phyloP scores from a whole-genome alignment of 2,113 vertebrate genomes.

The Cricetomys ansorgei region DNA sequence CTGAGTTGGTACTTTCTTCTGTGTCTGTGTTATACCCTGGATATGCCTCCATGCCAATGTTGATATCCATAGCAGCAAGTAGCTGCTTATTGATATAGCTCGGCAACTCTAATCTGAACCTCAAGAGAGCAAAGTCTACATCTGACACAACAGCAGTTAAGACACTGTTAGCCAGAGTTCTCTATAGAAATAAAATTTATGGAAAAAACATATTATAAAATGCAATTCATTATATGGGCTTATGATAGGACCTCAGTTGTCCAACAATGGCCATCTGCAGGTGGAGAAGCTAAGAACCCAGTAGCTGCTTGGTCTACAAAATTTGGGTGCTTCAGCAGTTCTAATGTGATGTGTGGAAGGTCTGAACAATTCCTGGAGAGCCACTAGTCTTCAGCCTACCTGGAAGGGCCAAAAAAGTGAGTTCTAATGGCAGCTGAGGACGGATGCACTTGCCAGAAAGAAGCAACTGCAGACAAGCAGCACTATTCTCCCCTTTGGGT shows the following conservation, averaged over 20 bases:
- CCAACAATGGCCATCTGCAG: not conserved
- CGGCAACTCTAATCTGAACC: not conserved
- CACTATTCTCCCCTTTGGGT: not conserved
- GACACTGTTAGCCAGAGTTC: not conserved
- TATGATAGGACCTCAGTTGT: not conserved
- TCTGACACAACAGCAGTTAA: not conserved
- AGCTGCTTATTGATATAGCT: not conserved
- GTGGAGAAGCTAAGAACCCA: not conserved
- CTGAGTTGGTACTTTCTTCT: not conserved
- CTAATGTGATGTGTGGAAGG: not conserved
- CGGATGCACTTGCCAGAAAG: not conserved
- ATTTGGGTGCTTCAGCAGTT: not conserved
- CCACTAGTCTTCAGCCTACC: not conserved
- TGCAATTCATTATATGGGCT: not conserved
- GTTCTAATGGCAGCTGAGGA: not conserved
- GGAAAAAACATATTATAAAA: not conserved
- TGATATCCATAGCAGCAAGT: not conserved
- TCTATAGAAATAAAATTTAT: not conserved
- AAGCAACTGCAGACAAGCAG: not conserved
- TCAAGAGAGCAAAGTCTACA: not conserved
- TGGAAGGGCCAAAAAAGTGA: not conserved
- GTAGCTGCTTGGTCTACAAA: not conserved
- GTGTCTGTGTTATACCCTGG: not conserved
- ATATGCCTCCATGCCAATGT: not conserved
- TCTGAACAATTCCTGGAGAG: not conserved